These are phyloP conservation scores for Eupithecia abbreviata DNA, from an alignment of 2,888 invertebrate species.

Conservation along the genomic window DNA sequence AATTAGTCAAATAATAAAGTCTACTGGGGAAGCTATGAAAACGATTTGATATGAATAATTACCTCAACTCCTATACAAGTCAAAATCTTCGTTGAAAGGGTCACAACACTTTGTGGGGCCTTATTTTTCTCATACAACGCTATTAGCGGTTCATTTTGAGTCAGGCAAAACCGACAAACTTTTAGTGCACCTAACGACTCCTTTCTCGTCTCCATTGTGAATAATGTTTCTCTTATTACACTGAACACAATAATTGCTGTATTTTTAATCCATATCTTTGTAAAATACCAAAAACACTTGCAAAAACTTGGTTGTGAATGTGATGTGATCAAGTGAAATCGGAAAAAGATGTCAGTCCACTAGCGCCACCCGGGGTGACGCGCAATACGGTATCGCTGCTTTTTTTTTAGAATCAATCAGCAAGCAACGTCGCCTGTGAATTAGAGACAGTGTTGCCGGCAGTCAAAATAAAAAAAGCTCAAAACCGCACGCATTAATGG, in stretches of 20 bases:
- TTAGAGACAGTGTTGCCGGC: too few relatives aligned
- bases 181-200: constrained; percentile 85
- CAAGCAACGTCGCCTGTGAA: too few relatives aligned
- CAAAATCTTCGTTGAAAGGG: constrained; percentile 89
- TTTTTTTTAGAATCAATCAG: too few relatives aligned
- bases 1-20: background rate
- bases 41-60: constrained; percentile 45
- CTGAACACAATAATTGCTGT: constrained; percentile 43
- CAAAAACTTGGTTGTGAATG: constrained; percentile 22
- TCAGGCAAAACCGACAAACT: constrained; percentile 90
- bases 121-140: constrained; percentile 86
- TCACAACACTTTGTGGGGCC: constrained; percentile 84
- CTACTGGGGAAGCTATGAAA: background rate
- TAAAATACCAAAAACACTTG: constrained; percentile 40
- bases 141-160: constrained; percentile 85
- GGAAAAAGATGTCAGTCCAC: constrained; percentile 32
- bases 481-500: too few relatives aligned
- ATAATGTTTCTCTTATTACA: constrained; percentile 25
- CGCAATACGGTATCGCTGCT: too few relatives aligned
- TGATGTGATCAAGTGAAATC: constrained; percentile 35
- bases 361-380: constrained; percentile 54
- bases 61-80: constrained; percentile 91
- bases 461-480: too few relatives aligned
- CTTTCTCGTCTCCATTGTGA: constrained; percentile 85
- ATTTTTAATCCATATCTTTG: constrained; percentile 66